Evolutionary conservation across 2,113 vertebrate genomes (phyloP).

Genomic region (Cygnus atratus): DNA sequence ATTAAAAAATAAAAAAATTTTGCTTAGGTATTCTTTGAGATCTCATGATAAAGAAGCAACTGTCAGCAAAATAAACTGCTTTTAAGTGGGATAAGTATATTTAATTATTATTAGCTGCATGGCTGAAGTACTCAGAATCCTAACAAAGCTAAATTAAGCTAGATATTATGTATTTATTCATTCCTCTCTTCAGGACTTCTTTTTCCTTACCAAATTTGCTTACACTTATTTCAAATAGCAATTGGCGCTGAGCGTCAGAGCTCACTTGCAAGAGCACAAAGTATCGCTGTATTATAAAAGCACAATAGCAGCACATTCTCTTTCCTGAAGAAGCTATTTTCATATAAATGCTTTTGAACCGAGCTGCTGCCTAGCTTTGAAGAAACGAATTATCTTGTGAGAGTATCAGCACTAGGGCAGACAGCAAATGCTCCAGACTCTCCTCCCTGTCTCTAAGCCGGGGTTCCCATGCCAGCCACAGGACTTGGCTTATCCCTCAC

Average conservation of each 20-base stretch:
- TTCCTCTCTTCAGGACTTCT: background rate
- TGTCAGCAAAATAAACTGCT: background rate
- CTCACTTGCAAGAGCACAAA: background rate
- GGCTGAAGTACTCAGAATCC: background rate
- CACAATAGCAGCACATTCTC: background rate
- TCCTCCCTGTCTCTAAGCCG: background rate
- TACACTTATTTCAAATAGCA: background rate
- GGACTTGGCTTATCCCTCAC: background rate
- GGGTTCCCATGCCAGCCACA: background rate
- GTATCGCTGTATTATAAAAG: rapidly evolving
- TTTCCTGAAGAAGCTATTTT: background rate
- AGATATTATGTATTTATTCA: background rate
- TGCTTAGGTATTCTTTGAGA: background rate
- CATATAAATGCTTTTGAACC: background rate
- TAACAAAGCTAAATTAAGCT: background rate
- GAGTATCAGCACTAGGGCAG: background rate
- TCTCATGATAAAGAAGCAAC: background rate
- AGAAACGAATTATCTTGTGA: background rate
- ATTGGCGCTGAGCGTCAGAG: background rate
- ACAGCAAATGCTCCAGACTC: background rate
- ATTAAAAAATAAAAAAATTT: background rate
- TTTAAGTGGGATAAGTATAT: background rate
- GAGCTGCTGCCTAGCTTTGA: background rate
- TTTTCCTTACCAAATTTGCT: background rate
- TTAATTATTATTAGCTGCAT: background rate